These are phyloP conservation scores for Agriopis marginaria DNA, from an alignment of 2,888 invertebrate genomes.

Conservation along the genomic window DNA sequence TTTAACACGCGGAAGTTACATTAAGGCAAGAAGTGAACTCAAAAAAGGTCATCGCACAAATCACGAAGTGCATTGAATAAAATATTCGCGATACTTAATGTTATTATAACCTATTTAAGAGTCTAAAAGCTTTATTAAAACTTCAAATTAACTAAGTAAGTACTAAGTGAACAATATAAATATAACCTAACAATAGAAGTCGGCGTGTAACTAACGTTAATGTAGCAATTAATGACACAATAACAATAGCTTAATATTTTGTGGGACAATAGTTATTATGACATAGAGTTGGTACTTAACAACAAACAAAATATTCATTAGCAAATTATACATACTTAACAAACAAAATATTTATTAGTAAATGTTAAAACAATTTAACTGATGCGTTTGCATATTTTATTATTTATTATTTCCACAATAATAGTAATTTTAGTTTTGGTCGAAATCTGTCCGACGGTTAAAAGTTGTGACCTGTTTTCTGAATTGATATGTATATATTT, in stretches of 20 bases:
- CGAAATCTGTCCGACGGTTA: too few relatives aligned
- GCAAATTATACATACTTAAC: too few relatives aligned
- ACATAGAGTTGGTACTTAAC: background rate
- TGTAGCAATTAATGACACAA: background rate
- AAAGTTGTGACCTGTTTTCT: too few relatives aligned
- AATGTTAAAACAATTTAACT: too few relatives aligned
- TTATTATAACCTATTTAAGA: background rate
- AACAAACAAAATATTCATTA: too few relatives aligned
- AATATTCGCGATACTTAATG: constrained; percentile 10
- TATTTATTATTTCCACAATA: too few relatives aligned
- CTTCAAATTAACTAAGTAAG: background rate
- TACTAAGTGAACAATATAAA: too few relatives aligned
- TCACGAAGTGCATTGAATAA: constrained; percentile 15
- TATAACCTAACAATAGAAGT: too few relatives aligned
- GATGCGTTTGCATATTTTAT: too few relatives aligned
- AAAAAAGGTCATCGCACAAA: constrained; percentile 2
- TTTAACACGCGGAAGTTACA: constrained; percentile 5
- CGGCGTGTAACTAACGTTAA: background rate
- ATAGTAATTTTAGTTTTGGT: too few relatives aligned
- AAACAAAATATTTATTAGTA: too few relatives aligned
- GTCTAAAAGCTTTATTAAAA: background rate
- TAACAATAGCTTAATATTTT: background rate
- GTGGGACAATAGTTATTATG: background rate
- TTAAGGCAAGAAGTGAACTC: constrained; percentile 7
- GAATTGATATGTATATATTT: too few relatives aligned